Evolutionary conservation across 2,113 vertebrate species (phyloP).

Genomic region (Leuciscus idus): DNA sequence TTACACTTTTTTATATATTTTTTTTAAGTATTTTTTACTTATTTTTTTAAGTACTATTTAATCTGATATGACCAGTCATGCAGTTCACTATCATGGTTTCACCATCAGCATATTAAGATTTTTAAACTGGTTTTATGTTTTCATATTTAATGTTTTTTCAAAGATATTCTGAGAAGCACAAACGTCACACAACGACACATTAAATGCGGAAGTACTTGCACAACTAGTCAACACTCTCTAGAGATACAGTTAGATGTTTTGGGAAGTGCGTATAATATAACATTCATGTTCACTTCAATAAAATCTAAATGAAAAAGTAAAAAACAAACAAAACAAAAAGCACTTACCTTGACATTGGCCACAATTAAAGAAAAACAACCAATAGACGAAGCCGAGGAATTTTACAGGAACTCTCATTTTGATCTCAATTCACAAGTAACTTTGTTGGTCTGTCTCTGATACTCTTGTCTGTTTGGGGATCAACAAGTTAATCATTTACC

Average conservation of each 20-base stretch:
- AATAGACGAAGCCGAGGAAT: background rate
- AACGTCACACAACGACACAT: background rate
- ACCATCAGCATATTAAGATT: background rate
- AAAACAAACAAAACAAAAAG: background rate
- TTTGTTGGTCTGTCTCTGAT: constrained; percentile 1
- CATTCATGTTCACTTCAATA: background rate
- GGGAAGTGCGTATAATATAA: background rate
- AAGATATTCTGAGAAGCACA: constrained; percentile 61
- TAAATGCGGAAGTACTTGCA: background rate
- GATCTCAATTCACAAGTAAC: background rate
- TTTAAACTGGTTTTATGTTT: constrained; percentile 48
- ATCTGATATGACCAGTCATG: constrained; percentile 62
- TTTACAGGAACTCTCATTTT: constrained; percentile 38
- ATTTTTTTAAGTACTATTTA: background rate
- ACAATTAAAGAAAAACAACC: background rate
- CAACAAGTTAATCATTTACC: constrained; percentile 50
- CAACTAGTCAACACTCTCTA: background rate
- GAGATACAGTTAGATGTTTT: constrained; percentile 44
- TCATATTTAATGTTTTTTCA: background rate
- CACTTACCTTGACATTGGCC: background rate
- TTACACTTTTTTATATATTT: constrained; percentile 37
- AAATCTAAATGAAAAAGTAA: background rate
- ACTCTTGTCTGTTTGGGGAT: background rate
- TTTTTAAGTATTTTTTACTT: constrained; percentile 33
- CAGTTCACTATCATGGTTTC: constrained; percentile 63